Percentiles rank a stretch among this genome's conserved stretches.
Conservation (phyloP, 2,113 vertebrate genomes). For the Balaeniceps rex region DNA sequence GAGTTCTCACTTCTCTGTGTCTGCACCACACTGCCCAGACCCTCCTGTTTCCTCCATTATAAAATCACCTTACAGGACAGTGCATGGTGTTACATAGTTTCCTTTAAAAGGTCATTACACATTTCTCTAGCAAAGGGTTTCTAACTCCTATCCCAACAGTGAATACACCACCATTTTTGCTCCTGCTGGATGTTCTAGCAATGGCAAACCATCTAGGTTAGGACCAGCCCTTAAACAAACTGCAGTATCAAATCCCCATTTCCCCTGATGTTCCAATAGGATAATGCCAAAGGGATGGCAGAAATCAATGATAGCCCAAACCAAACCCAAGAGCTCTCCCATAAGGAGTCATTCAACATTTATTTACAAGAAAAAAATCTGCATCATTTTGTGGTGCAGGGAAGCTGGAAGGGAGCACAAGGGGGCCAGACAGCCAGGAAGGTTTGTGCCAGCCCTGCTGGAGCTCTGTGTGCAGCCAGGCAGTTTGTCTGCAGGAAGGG, state of each 20-base stretch:
- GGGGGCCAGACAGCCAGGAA: accelerated
- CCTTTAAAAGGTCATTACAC: not conserved
- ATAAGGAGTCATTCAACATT: not conserved
- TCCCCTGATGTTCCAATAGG: not conserved
- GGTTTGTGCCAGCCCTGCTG: not conserved
- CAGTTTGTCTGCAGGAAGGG: too few relatives aligned
- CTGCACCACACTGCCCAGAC: accelerated
- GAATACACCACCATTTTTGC: not conserved
- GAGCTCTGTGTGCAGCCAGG: not conserved
- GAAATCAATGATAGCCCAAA: not conserved
- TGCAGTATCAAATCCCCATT: not conserved
- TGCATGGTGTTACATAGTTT: accelerated
- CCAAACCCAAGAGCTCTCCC: not conserved
- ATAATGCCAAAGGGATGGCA: not conserved
- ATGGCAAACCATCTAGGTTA: not conserved
- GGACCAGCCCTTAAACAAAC: not conserved
- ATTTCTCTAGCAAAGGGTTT: not conserved
- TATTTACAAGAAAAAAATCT: not conserved
- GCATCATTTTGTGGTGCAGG: not conserved
- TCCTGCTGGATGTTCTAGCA: not conserved
- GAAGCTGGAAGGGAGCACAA: not conserved
- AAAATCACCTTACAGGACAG: accelerated
- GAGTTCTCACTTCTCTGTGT: not conserved
- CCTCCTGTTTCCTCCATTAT: not conserved
- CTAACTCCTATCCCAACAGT: not conserved